Evolutionary conservation across 2,797 vertebrate species (phyloP).

Genomic region (Anniella stebbinsi): DNA sequence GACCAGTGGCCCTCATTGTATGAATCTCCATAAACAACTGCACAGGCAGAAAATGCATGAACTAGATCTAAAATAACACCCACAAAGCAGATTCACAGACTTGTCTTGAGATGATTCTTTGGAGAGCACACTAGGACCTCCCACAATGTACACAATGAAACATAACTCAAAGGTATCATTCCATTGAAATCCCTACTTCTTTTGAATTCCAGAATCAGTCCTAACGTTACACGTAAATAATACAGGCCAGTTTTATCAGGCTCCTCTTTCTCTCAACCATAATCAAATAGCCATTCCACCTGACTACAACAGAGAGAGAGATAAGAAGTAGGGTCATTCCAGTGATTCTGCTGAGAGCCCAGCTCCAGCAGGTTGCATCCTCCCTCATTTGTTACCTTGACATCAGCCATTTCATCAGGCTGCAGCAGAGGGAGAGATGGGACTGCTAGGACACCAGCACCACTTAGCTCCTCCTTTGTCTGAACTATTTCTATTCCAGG

Average conservation of each 20-base stretch:
- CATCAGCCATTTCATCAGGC: not conserved
- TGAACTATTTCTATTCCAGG: not conserved
- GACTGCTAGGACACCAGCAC: not conserved
- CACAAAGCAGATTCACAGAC: not conserved
- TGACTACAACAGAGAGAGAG: not conserved
- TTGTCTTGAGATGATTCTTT: not conserved
- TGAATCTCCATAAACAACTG: not conserved
- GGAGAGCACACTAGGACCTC: not conserved
- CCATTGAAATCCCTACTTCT: no score
- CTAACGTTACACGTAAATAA: not conserved
- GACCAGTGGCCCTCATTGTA: not conserved
- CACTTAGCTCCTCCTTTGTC: not conserved
- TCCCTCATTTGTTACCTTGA: not conserved
- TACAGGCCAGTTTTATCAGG: not conserved
- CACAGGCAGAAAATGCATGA: not conserved
- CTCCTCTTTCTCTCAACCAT: not conserved
- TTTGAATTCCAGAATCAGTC: not conserved
- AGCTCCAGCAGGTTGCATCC: not conserved
- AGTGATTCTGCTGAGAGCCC: not conserved
- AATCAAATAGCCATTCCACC: not conserved
- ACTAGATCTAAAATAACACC: not conserved
- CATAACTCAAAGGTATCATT: not conserved
- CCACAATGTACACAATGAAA: not conserved
- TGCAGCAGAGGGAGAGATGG: no score
- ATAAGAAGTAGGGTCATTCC: not conserved